Conservation (phyloP, 2,113 vertebrate genomes). For the Cisticola juncidis region DNA sequence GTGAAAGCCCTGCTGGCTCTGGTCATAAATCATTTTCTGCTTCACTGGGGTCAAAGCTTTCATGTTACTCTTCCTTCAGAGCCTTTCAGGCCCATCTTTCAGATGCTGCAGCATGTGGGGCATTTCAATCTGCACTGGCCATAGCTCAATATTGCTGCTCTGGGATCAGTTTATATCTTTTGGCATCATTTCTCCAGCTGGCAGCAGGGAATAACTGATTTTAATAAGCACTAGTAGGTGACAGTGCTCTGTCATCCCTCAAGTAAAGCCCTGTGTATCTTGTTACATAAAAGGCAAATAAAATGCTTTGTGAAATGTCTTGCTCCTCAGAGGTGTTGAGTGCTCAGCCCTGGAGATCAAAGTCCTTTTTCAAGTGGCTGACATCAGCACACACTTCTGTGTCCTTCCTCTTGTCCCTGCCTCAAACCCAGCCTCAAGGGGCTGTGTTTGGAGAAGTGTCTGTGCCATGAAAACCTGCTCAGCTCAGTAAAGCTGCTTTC, state of each 20-base stretch:
- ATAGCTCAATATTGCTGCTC: fast-evolving
- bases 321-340: not conserved
- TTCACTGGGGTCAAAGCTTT: not conserved
- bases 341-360: not conserved
- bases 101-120: fast-evolving
- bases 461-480: not conserved
- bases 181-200: not conserved
- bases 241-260: not conserved
- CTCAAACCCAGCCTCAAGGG: not conserved
- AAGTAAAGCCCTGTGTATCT: not conserved
- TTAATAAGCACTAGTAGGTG: not conserved
- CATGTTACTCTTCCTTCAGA: not conserved
- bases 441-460: not conserved
- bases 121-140: not conserved
- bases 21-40: not conserved
- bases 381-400: not conserved
- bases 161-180: not conserved
- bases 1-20: not conserved
- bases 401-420: not conserved
- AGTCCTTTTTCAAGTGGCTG: not conserved
- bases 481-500: not conserved
- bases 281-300: not conserved
- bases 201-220: not conserved
- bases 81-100: not conserved
- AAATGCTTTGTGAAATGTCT: not conserved